Evolutionary conservation across 2,113 vertebrate genomes (phyloP).

Genomic region (Calonectris borealis): DNA sequence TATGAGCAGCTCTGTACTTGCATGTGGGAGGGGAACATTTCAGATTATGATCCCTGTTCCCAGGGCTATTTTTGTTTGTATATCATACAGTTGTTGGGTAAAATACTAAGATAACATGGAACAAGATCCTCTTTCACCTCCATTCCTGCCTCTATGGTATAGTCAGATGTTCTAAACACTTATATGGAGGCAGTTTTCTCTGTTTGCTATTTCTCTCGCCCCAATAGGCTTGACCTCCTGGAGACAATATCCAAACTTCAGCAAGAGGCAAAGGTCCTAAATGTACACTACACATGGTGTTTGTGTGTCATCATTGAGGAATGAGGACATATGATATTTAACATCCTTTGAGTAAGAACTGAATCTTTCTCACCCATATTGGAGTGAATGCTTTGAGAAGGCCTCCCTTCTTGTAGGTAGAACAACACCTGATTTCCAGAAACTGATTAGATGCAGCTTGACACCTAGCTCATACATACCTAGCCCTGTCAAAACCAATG

Average conservation of each 20-base stretch:
- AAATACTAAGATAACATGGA: not conserved
- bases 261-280: not conserved
- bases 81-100: not conserved
- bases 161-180: not conserved
- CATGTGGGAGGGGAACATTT: not conserved
- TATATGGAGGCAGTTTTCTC: not conserved
- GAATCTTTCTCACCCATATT: not conserved
- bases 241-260: not conserved
- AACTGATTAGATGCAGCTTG: not conserved
- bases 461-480: not conserved
- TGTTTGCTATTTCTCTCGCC: not conserved
- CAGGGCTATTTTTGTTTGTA: conserved; percentile 12
- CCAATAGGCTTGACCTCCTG: not conserved
- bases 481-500: not conserved
- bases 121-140: not conserved
- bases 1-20: conserved; percentile 1
- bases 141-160: not conserved
- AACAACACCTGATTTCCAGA: not conserved
- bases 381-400: not conserved
- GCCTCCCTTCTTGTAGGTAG: not conserved
- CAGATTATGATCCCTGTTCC: not conserved
- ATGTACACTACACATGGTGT: not conserved
- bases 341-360: not conserved
- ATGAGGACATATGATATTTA: not conserved
- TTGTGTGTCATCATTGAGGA: not conserved